Evolutionary conservation across 2,113 vertebrate species (phyloP).

Genomic region (Psophia crepitans): DNA sequence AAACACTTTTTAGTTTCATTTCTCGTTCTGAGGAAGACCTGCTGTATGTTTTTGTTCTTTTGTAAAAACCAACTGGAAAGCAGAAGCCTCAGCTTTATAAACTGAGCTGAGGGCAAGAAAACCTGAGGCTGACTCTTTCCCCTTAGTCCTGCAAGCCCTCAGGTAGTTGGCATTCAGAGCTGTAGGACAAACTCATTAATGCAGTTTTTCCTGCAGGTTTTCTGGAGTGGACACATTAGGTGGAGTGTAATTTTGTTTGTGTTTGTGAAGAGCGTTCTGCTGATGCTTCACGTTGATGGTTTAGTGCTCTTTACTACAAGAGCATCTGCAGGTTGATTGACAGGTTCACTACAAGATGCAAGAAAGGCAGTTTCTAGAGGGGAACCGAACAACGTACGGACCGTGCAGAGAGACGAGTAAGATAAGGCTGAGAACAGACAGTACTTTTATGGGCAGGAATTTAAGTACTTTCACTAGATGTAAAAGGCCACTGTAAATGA

Average conservation of each 20-base stretch:
- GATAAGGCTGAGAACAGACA: not conserved
- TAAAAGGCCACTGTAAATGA: not conserved
- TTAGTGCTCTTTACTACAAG: conserved; percentile 35
- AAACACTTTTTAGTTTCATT: not conserved
- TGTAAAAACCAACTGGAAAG: not conserved
- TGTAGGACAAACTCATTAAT: not conserved
- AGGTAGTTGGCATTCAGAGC: not conserved
- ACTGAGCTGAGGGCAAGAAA: not conserved
- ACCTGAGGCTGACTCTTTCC: not conserved
- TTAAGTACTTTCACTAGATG: not conserved
- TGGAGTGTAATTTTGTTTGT: not conserved
- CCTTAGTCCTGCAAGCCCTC: not conserved
- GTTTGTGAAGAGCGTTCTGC: conserved; percentile 5
- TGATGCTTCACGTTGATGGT: not conserved
- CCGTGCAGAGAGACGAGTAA: not conserved
- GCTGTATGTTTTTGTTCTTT: not conserved
- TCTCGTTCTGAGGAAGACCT: not conserved
- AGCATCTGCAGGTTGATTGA: conserved; percentile 10
- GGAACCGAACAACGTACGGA: not conserved
- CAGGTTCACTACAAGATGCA: not conserved
- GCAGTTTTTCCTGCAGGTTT: not conserved
- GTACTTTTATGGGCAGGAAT: not conserved
- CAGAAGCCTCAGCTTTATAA: not conserved
- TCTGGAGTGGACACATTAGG: not conserved
- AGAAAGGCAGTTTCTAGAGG: conserved; percentile 5